Evolutionary conservation across 2,888 invertebrate genomes (phyloP), one percentile per base, ranked within the genome.

Genomic region (Lacanobia wlatinum): DNA sequence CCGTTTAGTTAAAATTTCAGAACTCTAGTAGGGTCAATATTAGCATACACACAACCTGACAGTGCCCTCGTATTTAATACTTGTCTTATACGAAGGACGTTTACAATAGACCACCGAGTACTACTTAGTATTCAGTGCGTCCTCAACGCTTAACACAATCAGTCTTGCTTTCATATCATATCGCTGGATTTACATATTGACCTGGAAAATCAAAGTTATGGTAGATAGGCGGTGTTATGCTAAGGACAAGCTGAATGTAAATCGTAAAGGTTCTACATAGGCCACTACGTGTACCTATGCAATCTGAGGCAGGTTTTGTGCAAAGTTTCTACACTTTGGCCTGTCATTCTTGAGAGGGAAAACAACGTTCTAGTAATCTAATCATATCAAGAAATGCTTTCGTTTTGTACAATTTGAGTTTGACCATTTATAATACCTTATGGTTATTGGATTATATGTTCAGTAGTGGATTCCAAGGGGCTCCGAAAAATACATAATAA

Each of bases 71-170:
- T n/a, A 58, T 78, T 64, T 56, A 79, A 73, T 69, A 79, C 66
- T 60, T 73, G 80, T 80, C 80, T 56, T n/a, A 69, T 56, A 56
- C 38, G 50, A 83, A 79, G 72, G 72, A 74, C 75, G 52, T 38
- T 53, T 4, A 73, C 69, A 62, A 69, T 76, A 70, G 58, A 77
- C 67, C 59, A 72, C 34, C 12, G 53, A 56, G 59, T 63, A 16
- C 68, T 76, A 23, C 59, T 80, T 79, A 66, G 38, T 60, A 80
- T 80, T 83, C 80, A 78, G 62, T 78, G 65, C 73, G 79, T 72
- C 68, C 76, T 12, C 60, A 46, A 55, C 46, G 34, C 62, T 52
- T 34, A 10, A 69, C 40, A 53, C 65, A 40, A 76, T 85, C 80
- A 71, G 43, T 83, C 68, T 59, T 56, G 61, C 66, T 76, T 79